Evolutionary conservation across 1,140 invertebrate species (phyloP), one percentile per base, ranked within the genome.

Genomic region (Palaemon carinicauda): DNA sequence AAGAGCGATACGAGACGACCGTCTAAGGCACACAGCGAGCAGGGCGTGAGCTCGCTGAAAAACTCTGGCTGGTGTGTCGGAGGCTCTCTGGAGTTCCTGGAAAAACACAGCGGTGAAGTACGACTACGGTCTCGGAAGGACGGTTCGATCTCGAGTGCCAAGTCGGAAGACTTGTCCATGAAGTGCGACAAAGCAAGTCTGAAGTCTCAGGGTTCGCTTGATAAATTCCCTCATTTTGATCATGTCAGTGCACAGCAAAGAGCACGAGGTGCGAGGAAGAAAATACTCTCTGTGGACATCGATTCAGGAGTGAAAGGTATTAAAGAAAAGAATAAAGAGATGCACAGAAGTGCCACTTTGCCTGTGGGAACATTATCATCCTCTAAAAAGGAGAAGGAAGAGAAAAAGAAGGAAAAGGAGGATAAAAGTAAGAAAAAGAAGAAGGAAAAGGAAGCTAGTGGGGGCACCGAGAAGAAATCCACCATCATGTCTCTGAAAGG

Each of bases 211-310:
- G 88, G 84, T 33, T 89, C 88, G 1, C 56, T 89, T 3, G 88
- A 89, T 65, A 89, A 89, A 50, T 89, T 89, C 71, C 81, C 88
- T 14, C 85, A 89, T 60, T 89, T 89, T 73, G 88, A 89, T 73
- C 82, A 87, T 1, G 81, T 89, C 10, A 79, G 81, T 52, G 85
- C 85, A 29, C 86, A 87, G n/a, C 81, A 80, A 10, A 87, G 85
- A 54, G 51, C 84, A 14, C 71, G 80, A 5, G 79, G 77, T 19
- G 60, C 85, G 14, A 78, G 87, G 15, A 87, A 84, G 65, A 89
- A 89, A 69, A 65, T 84, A 17, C 41, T 77, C 10, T 89, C 88
- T 65, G 88, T 89, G 71, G 85, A 89, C 53, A 56, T 77, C 19
- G 75, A 84, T 21, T 52, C 52, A n/a, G 51, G 69, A 29, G 78